Base-by-base conservation (phyloP, 1,140 invertebrate species). In the Drosophila eugracilis region DNA sequence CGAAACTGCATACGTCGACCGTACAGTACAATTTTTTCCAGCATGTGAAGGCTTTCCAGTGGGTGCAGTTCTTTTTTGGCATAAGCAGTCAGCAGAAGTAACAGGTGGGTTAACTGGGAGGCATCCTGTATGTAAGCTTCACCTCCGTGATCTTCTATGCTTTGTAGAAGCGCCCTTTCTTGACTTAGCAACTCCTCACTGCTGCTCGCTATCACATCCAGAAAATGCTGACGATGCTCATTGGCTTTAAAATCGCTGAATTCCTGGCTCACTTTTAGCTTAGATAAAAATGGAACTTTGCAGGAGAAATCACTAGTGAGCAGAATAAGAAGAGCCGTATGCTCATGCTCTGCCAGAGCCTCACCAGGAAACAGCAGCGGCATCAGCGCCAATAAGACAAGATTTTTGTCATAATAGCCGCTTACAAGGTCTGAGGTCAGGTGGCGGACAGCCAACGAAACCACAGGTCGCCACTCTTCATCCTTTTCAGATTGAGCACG, bases 391-490 rank as follows among this genome's bases (percentile, higher is more conserved):
- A 91, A 44, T 3, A 91, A n/a, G 49, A 91, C 44, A 32, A 90
- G 24, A 50, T 91, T 91, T 2, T 52, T 41, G 49, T 91, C 90
- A 36, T 74, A 91, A 1, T 55, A 3, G 0, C 66, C 48, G 34
- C 77, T 57, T 0, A 91, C 67, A 0, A 41, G 32, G 2, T 44
- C n/a, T 0, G 75, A 75, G 12, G 90, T 90, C 10, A 91, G 47
- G 44, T 91, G 93, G 0, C 85, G 69, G 1, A 94, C 89, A 4
- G 92, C 88, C 32, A 80, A 69, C 10, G 86, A 78, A 10, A 91
- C 88, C 4, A 93, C 77, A 7, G 78, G 6, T 7, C 75, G 78
- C 93, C 93, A 93, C 53, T 86, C 69, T 0, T 17, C 28, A 0
- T 75, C n/a, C 6, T 59, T 32, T 6, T 90, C 44, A 10, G 44